Conservation (phyloP, 2,113 vertebrate genomes). For the Helogale parvula region DNA sequence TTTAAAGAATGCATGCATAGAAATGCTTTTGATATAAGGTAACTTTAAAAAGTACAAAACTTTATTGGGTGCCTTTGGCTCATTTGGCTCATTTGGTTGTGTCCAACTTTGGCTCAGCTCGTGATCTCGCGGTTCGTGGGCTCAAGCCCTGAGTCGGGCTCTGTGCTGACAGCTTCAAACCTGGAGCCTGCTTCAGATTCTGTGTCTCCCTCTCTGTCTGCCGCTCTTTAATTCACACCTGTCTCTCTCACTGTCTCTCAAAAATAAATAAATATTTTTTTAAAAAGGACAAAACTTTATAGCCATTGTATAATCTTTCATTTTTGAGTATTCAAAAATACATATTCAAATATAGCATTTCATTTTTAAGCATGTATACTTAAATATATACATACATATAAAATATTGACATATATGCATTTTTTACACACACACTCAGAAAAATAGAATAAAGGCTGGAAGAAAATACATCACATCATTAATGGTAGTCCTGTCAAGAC, state of each 20-base stretch:
- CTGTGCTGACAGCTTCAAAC: too few species aligned
- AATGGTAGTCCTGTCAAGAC: neutral
- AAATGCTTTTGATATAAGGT: neutral
- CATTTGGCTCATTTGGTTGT: too few species aligned
- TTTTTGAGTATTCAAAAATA: conserved; percentile 8
- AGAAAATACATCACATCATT: neutral
- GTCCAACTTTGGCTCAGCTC: too few species aligned
- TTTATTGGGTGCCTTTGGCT: too few species aligned
- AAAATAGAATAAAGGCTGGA: neutral
- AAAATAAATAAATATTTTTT: too few species aligned
- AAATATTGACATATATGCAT: neutral
- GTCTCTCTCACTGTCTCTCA: too few species aligned
- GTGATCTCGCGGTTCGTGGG: too few species aligned
- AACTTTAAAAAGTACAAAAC: neutral
- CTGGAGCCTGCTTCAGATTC: too few species aligned
- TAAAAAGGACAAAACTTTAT: neutral
- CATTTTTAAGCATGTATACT: neutral
- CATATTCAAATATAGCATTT: neutral
- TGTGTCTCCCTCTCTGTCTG: too few species aligned
- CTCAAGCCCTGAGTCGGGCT: too few species aligned
- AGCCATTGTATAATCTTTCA: neutral
- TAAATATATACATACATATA: neutral
- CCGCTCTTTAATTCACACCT: too few species aligned
- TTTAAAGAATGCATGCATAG: neutral
- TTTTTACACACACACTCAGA: neutral